Base-by-base conservation (phyloP, 2,797 vertebrate species). In the Lemur catta region DNA sequence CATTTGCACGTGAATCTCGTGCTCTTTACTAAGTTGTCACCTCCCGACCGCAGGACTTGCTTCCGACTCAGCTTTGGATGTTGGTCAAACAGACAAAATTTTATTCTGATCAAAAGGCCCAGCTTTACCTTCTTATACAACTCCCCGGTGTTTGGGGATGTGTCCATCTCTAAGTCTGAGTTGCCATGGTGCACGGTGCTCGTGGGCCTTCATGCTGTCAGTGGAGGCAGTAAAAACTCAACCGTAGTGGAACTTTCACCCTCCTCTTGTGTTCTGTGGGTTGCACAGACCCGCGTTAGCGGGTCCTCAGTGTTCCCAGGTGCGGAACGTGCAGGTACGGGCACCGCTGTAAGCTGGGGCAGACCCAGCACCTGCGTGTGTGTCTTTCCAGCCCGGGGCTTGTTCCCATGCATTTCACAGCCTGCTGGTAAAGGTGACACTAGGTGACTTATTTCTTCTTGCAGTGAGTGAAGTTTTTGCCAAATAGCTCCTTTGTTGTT, bases 241-340 rank as follows among this genome's bases (percentile, higher is more conserved):
- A 1, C 52, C 7, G 14, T 2, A 17, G 17, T 8, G 38, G 18
- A 15, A 35, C 28, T 5, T 50, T 41, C 18, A 0, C 17, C 22
- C 24, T 74, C 57, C 10, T 7, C 0, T 0, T 13, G 2, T 33
- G 33, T 9, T 43, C 38, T 35, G 8, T 7, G 33, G 14, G 4
- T 48, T 14, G 30, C 12, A 18, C 57, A 75, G 46, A 11, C 1
- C 35, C 11, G 30, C 50, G 15, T 33, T 15, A 24, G 0, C 43
- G 6, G 90, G 10, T 63, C 50, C 46, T 1, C 7, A 0, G 15
- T 38, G 50, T 41, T 28, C 63, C 50, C 18, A 20, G 69, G 78
- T 4, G 38, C 8, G 30, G 41, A 20, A 41, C 0, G 30, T 1
- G 4, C 0, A 1, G 20, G 17, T 24, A 10, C 7, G 4, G 65